Conservation (phyloP, 2,113 vertebrate species). For the Lathamus discolor region DNA sequence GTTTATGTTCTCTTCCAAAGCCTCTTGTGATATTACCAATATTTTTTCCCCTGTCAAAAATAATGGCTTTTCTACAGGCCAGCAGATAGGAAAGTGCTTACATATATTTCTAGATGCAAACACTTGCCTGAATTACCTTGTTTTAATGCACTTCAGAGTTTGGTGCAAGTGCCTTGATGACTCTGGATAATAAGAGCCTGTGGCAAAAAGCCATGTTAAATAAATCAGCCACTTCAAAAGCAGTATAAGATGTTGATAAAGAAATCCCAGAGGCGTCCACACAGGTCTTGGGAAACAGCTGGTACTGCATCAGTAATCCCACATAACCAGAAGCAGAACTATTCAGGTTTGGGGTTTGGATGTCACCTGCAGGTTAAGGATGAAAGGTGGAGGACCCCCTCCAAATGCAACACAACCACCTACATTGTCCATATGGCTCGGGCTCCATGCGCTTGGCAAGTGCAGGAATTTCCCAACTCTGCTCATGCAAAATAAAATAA, state of each 20-base stretch:
- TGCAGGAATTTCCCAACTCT: neutral
- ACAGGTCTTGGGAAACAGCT: neutral
- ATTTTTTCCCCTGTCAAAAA: conserved; percentile 46
- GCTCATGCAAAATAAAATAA: neutral
- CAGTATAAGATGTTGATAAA: neutral
- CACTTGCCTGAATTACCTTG: conserved; percentile 50
- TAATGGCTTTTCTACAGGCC: conserved; percentile 67
- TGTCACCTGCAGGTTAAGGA: neutral
- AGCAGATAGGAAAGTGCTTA: conserved; percentile 54
- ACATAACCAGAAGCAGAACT: accelerated
- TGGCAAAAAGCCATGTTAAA: conserved; percentile 10
- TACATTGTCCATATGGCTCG: accelerated
- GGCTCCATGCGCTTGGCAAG: neutral
- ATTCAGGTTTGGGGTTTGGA: neutral
- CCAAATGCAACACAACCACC: neutral
- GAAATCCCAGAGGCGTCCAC: neutral
- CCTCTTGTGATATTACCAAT: conserved; percentile 40
- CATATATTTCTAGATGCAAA: conserved; percentile 61
- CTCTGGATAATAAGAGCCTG: conserved; percentile 7
- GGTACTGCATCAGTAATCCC: neutral
- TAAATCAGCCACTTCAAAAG: neutral
- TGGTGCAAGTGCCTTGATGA: conserved; percentile 45
- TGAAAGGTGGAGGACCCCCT: neutral
- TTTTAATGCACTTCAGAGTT: conserved; percentile 51
- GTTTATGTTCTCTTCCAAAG: conserved; percentile 50